Base-by-base conservation (phyloP, 2,888 invertebrate genomes). In the Melanostoma mellinum region DNA sequence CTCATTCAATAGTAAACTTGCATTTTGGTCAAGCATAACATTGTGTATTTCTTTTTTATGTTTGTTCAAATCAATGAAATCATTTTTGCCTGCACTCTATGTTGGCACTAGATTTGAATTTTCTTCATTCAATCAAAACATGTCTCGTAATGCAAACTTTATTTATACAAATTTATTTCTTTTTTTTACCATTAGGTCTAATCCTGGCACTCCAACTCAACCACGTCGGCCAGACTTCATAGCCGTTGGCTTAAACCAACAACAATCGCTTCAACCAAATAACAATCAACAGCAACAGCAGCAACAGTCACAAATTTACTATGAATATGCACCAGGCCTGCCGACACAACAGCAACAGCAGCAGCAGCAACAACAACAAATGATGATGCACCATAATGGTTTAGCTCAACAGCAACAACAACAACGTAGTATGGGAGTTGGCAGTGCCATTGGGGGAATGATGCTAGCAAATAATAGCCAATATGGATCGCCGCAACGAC, bases 121-220 rank as follows among this genome's bases (percentile, higher is more conserved):
- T 5, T 9, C 3, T 42, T 6, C 5, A 10, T 33, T 35, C 0
- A 20, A 20, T 20, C 20, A 6, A 61, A 20, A 48, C 32, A 33
- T n/a, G 0, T 8, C 58, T 36, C 50, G 42, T 74, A 69, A 77
- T 77, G 2, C 1, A 58, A 35, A 61, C 74, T 72, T 56, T 55
- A 30, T 38, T 30, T 36, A 50, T 75, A 20, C 20, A 20, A 20
- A 20, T 48, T 61, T 38, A 61, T 67, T 50, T 50, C 30, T 78
- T 63, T 56, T 8, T 67, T 6, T 53, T 44, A 40, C 10, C 85
- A 85, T 63, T 94, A 97, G 97, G 94, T 97, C 97, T 88, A 97
- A 97, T 93, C 97, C 97, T 88, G 96, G 97, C 90, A 97, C 97
- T 89, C 97, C 97, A 88, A 97, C 97, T 89, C 96, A 96, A 93